Conservation (phyloP, 2,888 invertebrate genomes). For the Choreutis nemorana region DNA sequence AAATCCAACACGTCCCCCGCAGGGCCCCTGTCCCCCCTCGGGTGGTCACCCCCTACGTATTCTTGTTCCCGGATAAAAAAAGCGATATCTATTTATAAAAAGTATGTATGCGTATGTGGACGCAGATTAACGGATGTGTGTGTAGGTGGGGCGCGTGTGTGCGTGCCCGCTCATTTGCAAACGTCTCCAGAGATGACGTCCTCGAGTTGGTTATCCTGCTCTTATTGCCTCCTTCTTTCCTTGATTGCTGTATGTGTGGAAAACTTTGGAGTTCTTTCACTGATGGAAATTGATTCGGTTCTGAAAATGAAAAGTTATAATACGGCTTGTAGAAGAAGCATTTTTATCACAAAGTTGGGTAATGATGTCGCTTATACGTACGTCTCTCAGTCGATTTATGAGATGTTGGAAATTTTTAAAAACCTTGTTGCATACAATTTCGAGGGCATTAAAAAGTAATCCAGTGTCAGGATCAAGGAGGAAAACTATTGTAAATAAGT, state of each 20-base stretch:
- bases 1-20: constrained; percentile 67
- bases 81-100: constrained; percentile 67
- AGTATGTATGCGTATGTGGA: constrained; percentile 57
- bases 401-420: no score
- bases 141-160: constrained; percentile 26
- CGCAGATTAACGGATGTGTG: constrained; percentile 41
- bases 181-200: constrained; percentile 65
- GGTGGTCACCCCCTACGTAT: constrained; percentile 52
- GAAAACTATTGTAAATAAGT: constrained; percentile 46
- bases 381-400: no score
- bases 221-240: constrained; percentile 61
- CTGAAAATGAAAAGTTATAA: constrained; percentile 44
- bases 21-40: constrained; percentile 42
- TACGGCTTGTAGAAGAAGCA: constrained; percentile 36
- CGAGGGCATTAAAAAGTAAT: constrained; percentile 40
- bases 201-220: constrained; percentile 61
- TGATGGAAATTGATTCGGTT: constrained; percentile 54
- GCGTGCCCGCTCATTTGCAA: constrained; percentile 64
- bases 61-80: constrained; percentile 66
- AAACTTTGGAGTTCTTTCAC: constrained; percentile 49
- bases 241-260: constrained; percentile 59
- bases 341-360: no score
- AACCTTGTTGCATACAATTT: no score
- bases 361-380: no score
- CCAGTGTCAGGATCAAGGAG: constrained; percentile 23